Evolutionary conservation across 2,888 invertebrate species (phyloP).

Genomic region (Deroplatys truncata): DNA sequence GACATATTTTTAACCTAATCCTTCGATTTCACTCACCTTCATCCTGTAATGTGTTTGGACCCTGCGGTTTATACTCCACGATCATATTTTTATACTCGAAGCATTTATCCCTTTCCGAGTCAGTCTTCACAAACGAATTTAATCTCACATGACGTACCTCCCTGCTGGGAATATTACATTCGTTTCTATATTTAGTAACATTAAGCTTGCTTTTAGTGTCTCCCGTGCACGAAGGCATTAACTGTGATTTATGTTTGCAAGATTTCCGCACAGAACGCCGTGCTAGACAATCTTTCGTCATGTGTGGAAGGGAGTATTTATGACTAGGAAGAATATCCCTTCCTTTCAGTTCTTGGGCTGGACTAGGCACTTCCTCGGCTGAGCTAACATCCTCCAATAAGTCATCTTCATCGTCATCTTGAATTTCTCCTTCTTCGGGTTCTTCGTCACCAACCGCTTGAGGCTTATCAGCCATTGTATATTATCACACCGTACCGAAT

Average conservation of each 20-base stretch:
- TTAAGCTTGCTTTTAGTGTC: background rate
- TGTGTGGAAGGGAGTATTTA: background rate
- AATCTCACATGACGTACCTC: background rate
- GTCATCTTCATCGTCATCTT: conserved; percentile 5
- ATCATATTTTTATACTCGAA: background rate
- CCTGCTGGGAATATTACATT: background rate
- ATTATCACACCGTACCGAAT: background rate
- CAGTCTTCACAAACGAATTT: background rate
- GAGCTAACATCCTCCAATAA: conserved; percentile 15
- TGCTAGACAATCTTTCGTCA: background rate
- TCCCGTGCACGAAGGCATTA: background rate
- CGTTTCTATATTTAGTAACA: background rate
- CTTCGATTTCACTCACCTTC: background rate
- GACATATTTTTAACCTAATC: too few species aligned
- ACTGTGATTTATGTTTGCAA: background rate
- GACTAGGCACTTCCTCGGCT: background rate
- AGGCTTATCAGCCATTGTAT: background rate
- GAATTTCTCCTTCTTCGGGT: conserved; percentile 17
- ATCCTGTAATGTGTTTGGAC: background rate
- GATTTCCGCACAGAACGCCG: background rate
- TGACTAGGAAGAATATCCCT: background rate
- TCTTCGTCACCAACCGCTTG: background rate
- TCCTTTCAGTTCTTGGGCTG: too few species aligned
- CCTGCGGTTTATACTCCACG: background rate
- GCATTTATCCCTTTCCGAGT: background rate